Base-by-base conservation (phyloP, 1,140 invertebrate genomes). In the Centruroides sculpturatus region DNA sequence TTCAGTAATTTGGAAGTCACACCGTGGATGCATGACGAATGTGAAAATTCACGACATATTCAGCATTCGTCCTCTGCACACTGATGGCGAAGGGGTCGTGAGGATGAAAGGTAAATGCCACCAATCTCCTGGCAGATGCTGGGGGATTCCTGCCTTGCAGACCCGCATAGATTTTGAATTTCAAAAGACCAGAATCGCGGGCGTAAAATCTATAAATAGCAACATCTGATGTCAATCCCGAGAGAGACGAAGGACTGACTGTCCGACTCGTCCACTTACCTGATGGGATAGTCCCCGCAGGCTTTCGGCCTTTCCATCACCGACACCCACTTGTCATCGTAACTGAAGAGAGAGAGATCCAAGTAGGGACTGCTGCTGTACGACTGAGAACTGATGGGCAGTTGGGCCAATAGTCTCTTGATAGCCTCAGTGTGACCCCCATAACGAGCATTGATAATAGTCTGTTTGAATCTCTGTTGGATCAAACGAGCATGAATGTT, bases 71-170 rank as follows among this genome's bases (percentile, higher is more conserved):
- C 68, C 92, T 77, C 74, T 97, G 93, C 23, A 97, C 91, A 69
- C 91, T 96, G 59, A 98, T 92, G 8, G 90, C 87, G 75, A 98
- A 94, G 8, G 94, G 94, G 76, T 97, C 92, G 47, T 84, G 89
- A 0, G 93, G 94, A 77, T 98, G 94, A 74, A 95, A 97, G n/a
- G 89, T 95, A 73, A 96, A 97, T 8, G 93, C 92, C n/a, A 96
- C 92, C 3, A 97, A 78, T 66, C 91, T 74, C 67, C 89, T 78
- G 9, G 84, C 82, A 59, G 77, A 75, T 59, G 78, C 77, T 47
- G 72, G 71, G 9, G 79, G 79, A 73, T 65, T 79, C 75, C 74
- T 79, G 78, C 79, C 79, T 62, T 81, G 69, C 52, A 85, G 78
- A 61, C 92, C 85, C 13, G 88, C 85, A 74, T 92, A 83, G 70